Conservation (phyloP, 1,140 invertebrate genomes). For the Dolichoris vasculosae region DNA sequence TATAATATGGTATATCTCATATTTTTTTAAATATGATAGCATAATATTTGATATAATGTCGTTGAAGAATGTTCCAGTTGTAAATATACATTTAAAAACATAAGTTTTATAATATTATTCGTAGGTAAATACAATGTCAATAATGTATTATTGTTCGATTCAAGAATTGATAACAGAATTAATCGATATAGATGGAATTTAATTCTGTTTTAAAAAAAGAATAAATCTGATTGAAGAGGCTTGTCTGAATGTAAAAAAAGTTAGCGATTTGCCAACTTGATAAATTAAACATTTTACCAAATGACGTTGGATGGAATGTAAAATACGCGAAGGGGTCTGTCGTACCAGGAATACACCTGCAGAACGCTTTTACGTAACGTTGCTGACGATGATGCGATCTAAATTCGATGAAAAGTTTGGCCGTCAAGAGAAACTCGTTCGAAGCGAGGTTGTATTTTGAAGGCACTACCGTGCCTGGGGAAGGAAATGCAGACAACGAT, state of each 20-base stretch:
- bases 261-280: conserved; percentile 44
- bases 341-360: conserved; percentile 55
- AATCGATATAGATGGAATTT: neutral
- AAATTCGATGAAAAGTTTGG: conserved; percentile 45
- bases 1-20: too few species aligned
- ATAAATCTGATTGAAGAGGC: neutral
- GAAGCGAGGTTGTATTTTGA: neutral
- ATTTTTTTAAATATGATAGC: too few species aligned
- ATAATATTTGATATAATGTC: too few species aligned
- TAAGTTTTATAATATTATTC: too few species aligned
- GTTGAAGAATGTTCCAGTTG: too few species aligned
- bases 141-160: too few species aligned
- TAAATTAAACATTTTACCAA: conserved; percentile 51
- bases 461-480: neutral
- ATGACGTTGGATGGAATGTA: conserved; percentile 50
- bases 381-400: conserved; percentile 50
- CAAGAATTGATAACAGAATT: neutral
- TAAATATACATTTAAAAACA: too few species aligned
- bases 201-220: neutral
- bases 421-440: neutral
- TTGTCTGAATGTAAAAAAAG: conserved; percentile 13
- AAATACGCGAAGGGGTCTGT: conserved; percentile 26
- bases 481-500: neutral
- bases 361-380: conserved; percentile 50
- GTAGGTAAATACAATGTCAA: neutral